Evolutionary conservation across 2,113 vertebrate genomes (phyloP), one percentile per base, ranked within the genome.

Genomic region (Tenrec ecaudatus): DNA sequence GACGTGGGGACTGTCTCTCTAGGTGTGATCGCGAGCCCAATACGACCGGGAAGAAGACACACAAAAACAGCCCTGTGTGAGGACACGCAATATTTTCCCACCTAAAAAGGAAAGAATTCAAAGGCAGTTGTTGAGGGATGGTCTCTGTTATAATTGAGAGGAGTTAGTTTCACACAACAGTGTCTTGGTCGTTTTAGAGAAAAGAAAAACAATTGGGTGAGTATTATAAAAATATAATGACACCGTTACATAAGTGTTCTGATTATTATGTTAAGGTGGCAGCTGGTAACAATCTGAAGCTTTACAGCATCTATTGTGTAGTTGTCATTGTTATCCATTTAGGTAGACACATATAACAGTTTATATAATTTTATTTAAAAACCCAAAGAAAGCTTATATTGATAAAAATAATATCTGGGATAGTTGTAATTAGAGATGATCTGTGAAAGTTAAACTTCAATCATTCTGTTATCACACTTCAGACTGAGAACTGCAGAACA

Each of bases 1-100:
- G 94, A 80, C 53, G 66, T 38, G 33, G 33, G 22, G 87, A 97
- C 91, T 90, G n/a, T 94, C 27, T 36, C 20, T 90, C 76, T 64
- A 89, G 92, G 95, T 95, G 66, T 53, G 29, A 58, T 43, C 69
- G 60, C 86, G 38, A 71, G 36, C 3, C 23, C 29, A 33, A 0
- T 47, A 96, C 97, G 84, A 90, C 57, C 11, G 0, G 17, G 60
- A 14, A 6, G 22, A 62, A 53, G 96, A 66, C 47, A 5, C 9
- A 53, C 47, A 53, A 53, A 53, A 53, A 5, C 47, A 53, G 12
- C 2, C 47, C 47, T 79, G 43, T 83, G 71, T 22, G 1, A 93
- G 6, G 22, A 6, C 77, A n/a, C 7, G 8, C 29, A 27, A 76
- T 27, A 57, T 90, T 80, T 91, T 89, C 64, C 68, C 12, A 64